Conservation (phyloP, 2,113 vertebrate genomes). For the Rhodinocichla rosea region DNA sequence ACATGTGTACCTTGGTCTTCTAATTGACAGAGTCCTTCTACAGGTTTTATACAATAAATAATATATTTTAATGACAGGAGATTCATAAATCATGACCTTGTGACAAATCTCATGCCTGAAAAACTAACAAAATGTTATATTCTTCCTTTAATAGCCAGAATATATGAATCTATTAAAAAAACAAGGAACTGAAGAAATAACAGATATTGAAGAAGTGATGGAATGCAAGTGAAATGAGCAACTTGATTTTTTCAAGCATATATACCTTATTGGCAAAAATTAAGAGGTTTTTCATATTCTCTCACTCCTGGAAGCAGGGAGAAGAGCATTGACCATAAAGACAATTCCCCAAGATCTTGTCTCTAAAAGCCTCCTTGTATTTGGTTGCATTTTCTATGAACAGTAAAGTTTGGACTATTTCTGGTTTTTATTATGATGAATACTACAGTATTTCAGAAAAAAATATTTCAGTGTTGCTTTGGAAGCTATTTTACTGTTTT, state of each 20-base stretch:
- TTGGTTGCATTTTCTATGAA: background rate
- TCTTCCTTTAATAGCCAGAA: constrained; percentile 1
- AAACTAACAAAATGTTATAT: background rate
- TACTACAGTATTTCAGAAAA: background rate
- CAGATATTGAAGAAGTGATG: background rate
- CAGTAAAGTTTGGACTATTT: background rate
- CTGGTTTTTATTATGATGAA: background rate
- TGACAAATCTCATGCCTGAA: background rate
- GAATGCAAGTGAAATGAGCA: background rate
- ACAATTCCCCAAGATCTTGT: background rate
- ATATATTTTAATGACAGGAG: background rate
- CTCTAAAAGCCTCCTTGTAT: background rate
- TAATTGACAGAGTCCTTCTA: background rate
- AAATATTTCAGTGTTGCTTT: background rate
- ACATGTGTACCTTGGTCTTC: background rate
- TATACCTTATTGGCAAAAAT: background rate
- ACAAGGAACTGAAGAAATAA: background rate
- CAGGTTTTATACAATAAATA: background rate
- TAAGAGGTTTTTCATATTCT: background rate
- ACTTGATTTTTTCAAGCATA: background rate
- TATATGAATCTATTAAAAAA: background rate
- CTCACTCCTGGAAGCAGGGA: background rate
- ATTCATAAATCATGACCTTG: background rate
- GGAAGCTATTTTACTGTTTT: background rate
- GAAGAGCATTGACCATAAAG: fast-evolving